Percentiles rank a stretch among this genome's conserved stretches.
phyloP scores from a whole-genome alignment of 2,113 vertebrate species.

The Gymnogyps californianus region DNA sequence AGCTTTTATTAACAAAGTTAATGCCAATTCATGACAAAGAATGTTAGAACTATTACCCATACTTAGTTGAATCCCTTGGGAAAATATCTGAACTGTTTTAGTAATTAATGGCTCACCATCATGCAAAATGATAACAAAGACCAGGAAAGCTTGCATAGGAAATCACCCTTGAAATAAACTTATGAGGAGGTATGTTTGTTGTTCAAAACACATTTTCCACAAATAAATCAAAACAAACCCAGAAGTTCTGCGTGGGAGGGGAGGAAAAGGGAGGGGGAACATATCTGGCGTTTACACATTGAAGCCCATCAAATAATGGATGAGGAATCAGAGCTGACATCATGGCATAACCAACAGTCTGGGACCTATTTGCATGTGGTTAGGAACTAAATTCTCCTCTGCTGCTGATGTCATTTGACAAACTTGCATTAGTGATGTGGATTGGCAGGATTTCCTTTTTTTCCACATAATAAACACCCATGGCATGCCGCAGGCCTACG shows the following conservation, averaged over 20 bases:
- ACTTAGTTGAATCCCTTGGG: conserved; percentile 5
- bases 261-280: background rate
- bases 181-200: conserved; percentile 59
- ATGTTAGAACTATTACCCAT: background rate
- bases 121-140: conserved; percentile 54
- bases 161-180: conserved; percentile 52
- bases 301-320: conserved; percentile 57
- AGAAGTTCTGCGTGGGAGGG: conserved; percentile 25
- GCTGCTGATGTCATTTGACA: conserved; percentile 69
- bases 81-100: conserved; percentile 42
- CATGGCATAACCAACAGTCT: conserved; percentile 50
- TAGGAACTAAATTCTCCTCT: conserved; percentile 55
- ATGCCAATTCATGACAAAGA: conserved; percentile 60
- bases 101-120: conserved; percentile 60
- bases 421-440: conserved; percentile 46
- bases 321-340: conserved; percentile 65
- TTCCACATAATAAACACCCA: conserved; percentile 60
- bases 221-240: conserved; percentile 56
- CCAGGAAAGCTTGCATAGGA: conserved; percentile 49
- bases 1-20: conserved; percentile 29
- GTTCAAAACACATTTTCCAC: conserved; percentile 58
- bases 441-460: conserved; percentile 60
- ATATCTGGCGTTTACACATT: background rate
- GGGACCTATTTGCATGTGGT: conserved; percentile 63
- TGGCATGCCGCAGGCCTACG: background rate